These are phyloP conservation scores for Halocynthia roretzi DNA, from an alignment of 23 tunicate species.

Conservation along the genomic window DNA sequence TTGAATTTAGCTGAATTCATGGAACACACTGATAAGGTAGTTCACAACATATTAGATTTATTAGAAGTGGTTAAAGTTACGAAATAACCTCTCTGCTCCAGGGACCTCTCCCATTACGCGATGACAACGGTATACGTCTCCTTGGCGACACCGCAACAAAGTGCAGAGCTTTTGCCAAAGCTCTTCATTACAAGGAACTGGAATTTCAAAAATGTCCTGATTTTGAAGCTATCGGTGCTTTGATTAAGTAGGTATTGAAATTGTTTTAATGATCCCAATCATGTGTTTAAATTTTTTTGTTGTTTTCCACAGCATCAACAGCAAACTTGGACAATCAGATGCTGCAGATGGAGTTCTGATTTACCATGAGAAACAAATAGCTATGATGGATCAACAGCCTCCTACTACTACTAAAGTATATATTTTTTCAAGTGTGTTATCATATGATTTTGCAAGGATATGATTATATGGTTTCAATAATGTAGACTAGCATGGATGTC, in stretches of 20 bases:
- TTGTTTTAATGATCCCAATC: too few species aligned
- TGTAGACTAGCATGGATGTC: conserved; percentile 28
- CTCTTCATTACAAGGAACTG: conserved; percentile 90
- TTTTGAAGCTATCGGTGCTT: conserved; percentile 60
- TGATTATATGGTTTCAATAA: background rate
- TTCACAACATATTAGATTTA: conserved; percentile 3
- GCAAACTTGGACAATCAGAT: conserved; percentile 91
- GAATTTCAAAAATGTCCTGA: conserved; percentile 68
- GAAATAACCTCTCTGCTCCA: background rate
- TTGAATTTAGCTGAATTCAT: conserved; percentile 88
- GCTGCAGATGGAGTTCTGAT: conserved; percentile 95
- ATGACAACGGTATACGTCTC: conserved; percentile 64
- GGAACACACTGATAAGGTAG: conserved; percentile 88
- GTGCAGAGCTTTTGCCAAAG: conserved; percentile 94
- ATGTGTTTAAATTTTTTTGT: too few species aligned
- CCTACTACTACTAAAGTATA: conserved; percentile 12
- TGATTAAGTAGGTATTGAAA: conserved; percentile 57
- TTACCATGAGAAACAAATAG: conserved; percentile 32
- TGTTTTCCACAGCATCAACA: conserved; percentile 49
- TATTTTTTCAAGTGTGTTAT: background rate
- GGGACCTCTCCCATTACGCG: conserved; percentile 84
- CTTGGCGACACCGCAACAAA: conserved; percentile 92
- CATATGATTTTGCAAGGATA: background rate
- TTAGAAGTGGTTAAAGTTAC: background rate
- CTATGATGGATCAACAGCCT: conserved; percentile 26